These are phyloP conservation scores for Brachynemurus nebulosus DNA, from an alignment of 2,888 invertebrate species.

Conservation along the genomic window DNA sequence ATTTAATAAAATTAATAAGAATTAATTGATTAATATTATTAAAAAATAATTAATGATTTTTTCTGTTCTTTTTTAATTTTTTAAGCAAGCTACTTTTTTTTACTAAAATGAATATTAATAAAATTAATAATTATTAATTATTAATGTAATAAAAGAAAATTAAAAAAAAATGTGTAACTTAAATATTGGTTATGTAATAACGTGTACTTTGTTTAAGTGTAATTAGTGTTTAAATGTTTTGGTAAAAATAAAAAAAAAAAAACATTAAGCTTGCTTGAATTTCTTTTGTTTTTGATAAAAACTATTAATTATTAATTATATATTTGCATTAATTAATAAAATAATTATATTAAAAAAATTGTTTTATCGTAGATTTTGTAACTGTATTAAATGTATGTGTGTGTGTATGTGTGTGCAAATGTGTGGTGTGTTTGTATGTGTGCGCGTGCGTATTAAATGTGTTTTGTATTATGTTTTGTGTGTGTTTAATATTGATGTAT, in stretches of 20 bases:
- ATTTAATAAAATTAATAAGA: too few relatives aligned
- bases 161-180: not conserved
- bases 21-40: not conserved
- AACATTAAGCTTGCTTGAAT: not conserved
- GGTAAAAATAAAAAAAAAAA: not conserved
- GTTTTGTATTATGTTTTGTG: not conserved
- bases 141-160: not conserved
- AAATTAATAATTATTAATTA: not conserved
- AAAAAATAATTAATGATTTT: not conserved
- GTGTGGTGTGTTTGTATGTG: not conserved
- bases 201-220: too few relatives aligned
- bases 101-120: not conserved
- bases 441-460: not conserved
- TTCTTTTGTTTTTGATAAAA: not conserved
- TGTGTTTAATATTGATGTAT: not conserved
- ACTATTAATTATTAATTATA: not conserved
- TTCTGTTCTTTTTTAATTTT: too few relatives aligned
- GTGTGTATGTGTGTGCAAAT: slow-evolving; percentile 2
- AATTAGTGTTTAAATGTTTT: not conserved
- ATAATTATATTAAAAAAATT: not conserved
- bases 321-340: not conserved
- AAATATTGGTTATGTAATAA: not conserved
- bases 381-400: not conserved
- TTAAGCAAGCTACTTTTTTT: not conserved
- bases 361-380: slow-evolving; percentile 1